These are phyloP conservation scores for Cecropterus lyciades DNA, from an alignment of 1,140 invertebrate genomes.

Conservation along the genomic window DNA sequence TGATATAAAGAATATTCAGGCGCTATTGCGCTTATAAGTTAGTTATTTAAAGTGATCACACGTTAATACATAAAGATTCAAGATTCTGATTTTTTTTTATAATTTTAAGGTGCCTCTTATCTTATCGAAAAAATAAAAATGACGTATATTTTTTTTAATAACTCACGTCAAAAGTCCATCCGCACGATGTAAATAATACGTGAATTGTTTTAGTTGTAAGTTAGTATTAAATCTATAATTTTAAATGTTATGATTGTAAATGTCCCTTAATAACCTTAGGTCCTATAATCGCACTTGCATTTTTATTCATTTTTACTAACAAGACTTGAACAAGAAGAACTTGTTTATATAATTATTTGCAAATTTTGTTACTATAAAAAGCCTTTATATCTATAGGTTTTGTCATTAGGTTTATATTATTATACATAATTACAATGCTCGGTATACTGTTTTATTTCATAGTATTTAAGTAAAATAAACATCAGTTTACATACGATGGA, in stretches of 20 bases:
- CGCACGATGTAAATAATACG: conserved; percentile 24
- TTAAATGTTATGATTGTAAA: conserved; percentile 4
- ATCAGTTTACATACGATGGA: no score
- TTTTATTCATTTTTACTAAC: conserved; percentile 25
- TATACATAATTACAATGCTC: conserved; percentile 68
- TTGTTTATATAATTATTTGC: conserved; percentile 19
- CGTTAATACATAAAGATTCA: no score
- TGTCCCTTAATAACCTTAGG: not conserved
- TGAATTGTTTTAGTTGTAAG: conserved; percentile 7
- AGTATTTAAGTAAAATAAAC: no score
- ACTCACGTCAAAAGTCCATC: not conserved
- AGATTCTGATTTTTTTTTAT: no score
- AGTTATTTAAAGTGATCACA: no score
- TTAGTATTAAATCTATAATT: not conserved
- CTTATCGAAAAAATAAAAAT: not conserved
- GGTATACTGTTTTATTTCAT: conserved; percentile 41
- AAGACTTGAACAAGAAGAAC: not conserved
- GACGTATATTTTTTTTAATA: no score
- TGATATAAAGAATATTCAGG: no score
- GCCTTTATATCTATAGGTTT: conserved; percentile 42
- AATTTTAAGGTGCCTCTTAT: no score
- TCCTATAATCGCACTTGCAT: conserved; percentile 22
- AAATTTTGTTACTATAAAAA: conserved; percentile 29
- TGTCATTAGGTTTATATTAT: conserved; percentile 46
- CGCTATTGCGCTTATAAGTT: no score